Base-by-base conservation (phyloP, 2,797 vertebrate genomes). In the Poecilia velifera region DNA sequence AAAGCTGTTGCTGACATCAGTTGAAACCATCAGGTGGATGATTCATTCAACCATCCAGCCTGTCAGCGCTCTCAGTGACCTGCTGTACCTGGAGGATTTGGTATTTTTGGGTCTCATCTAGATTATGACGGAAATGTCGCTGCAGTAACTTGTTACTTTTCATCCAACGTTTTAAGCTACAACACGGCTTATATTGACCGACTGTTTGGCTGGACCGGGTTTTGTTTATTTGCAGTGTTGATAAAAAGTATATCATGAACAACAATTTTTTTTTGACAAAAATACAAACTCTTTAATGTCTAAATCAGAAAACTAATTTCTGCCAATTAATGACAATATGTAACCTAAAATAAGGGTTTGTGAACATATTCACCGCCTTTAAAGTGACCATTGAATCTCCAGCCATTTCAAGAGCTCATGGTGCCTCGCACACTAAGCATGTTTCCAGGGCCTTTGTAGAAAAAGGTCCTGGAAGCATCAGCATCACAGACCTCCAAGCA, bases 141-240 rank as follows among this genome's bases (percentile, higher is more conserved):
- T 28, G 51, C 73, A 41, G 49, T 57, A 59, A 31, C 51, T n/a
- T n/a, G 36, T 41, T 39, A 72, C 72, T 57, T 28, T 77, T 28
- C 14, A 28, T 39, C 5, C 20, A 66, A 49, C 3, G 7, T 73
- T 49, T 16, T 14, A 74, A n/a, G 36, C 34, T 10, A 55, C 9
- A n/a, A 5, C 51, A 43, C 25, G 2, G 14, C 6, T 62, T 34
- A 62, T 16, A 62, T 7, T 62, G 59, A 34, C 59, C 0, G 31
- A 62, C 18, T 62, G 16, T 34, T 16, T 62, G 14, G 28, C 28
- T 59, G 28, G 28, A 28, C 57, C 13, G 2, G 57, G 28, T 34
- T 64, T 18, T 64, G 59, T 64, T 64, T 12, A 36, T 64, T 64
- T 20, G n/a, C 53, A 12, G 9, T 28, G 10, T 28, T 3, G 3